Evolutionary conservation across 2,888 invertebrate genomes (phyloP), one percentile per base, ranked within the genome.

Genomic region (Hypselothyrea guttata): DNA sequence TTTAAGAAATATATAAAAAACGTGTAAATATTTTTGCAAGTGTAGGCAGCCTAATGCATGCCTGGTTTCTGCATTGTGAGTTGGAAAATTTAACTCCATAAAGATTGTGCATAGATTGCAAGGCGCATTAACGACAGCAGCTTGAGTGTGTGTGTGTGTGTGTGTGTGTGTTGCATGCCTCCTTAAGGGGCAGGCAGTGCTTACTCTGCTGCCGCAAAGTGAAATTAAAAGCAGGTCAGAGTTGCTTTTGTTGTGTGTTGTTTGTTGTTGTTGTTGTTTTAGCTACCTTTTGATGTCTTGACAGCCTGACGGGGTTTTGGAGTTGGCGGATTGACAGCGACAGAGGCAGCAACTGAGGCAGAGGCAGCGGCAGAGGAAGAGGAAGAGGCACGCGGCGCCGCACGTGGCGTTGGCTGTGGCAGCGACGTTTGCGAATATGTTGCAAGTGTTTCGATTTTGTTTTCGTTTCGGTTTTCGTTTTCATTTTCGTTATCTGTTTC

Each of bases 301-400:
- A 67, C 63, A 61, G 78, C 78, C 84, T 88, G 90, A 86, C 90
- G 87, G 40, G 90, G 90, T 66, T 90, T 90, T 58, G 90, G 90
- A 56, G 89, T 90, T 73, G 90, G 90, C 67, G 79, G 77, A 79
- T 77, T 77, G 47, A 60, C 63, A 44, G 63, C 44, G 34, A 60
- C 63, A 44, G 63, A 41, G 34, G 58, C 27, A 27, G 52, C 45
- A 44, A 42, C 37, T 16, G 64, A 37, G 9, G 65, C 22, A 22
- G 22, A 4, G 22, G 58, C 27, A 30, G 52, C 45, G 41, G n/a
- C n/a, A n/a, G 64, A 37, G 9, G 65, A 2, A 22, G 22, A 4
- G 22, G 58, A 18, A 30, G 52, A 42, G 41, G 65, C 79, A 60
- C 90, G 87, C 60, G 90, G 90, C 51, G 89, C 89, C 54, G 89